These are phyloP conservation scores for Torymus tubicola DNA, from an alignment of 2,888 invertebrate species.

Conservation along the genomic window DNA sequence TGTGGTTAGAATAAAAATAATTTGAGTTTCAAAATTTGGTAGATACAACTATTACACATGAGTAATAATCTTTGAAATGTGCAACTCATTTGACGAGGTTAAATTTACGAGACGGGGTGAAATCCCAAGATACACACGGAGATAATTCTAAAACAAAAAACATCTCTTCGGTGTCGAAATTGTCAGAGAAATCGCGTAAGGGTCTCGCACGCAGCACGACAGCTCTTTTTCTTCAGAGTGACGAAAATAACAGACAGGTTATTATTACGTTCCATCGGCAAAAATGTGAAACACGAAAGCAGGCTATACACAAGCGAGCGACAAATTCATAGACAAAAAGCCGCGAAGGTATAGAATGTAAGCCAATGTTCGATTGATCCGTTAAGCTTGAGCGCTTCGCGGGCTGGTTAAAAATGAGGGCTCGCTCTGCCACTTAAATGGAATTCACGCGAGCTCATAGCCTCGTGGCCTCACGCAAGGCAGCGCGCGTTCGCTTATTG, in stretches of 20 bases:
- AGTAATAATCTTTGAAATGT: too few species aligned
- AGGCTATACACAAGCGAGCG: neutral
- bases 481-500: slow-evolving; percentile 16
- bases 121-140: too few species aligned
- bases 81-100: too few species aligned
- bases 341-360: neutral
- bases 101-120: too few species aligned
- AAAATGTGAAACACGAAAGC: neutral
- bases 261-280: slow-evolving; percentile 2
- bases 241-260: neutral
- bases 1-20: too few species aligned
- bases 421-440: slow-evolving; percentile 22
- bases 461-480: slow-evolving; percentile 39
- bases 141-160: too few species aligned
- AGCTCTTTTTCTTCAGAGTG: neutral
- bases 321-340: neutral
- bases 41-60: too few species aligned
- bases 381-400: neutral
- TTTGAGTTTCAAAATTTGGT: too few species aligned
- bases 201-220: too few species aligned
- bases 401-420: neutral
- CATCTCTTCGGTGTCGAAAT: too few species aligned
- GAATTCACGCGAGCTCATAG: slow-evolving; percentile 35
- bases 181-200: too few species aligned
- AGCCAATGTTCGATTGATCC: slow-evolving; percentile 32